Percentiles rank a stretch among this genome's conserved stretches.
phyloP scores from a whole-genome alignment of 2,888 invertebrate species.

The Anthophora plumipes region DNA sequence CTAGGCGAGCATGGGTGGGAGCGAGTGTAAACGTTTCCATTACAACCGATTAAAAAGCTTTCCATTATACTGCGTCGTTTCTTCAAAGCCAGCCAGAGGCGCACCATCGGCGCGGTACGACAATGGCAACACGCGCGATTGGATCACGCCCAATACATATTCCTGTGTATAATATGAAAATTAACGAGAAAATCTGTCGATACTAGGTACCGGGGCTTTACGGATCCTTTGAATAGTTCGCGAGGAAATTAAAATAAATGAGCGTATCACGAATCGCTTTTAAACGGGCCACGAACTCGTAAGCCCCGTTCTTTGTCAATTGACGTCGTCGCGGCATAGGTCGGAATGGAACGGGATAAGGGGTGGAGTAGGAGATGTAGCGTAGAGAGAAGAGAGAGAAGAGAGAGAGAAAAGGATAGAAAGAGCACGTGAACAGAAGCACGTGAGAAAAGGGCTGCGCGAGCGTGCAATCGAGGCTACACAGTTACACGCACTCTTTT shows the following conservation, averaged over 20 bases:
- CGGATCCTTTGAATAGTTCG: slow-evolving; percentile 5
- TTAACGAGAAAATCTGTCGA: slow-evolving; percentile 24
- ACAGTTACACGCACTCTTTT: slow-evolving; percentile 53
- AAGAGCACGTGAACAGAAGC: slow-evolving; percentile 5
- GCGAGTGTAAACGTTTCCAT: neutral
- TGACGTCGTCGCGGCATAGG: neutral
- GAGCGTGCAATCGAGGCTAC: slow-evolving; percentile 27
- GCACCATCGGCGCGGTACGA: neutral
- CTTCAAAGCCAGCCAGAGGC: neutral
- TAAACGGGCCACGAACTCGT: slow-evolving; percentile 2
- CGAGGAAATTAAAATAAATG: slow-evolving; percentile 46
- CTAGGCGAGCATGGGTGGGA: neutral
- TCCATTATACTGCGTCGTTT: slow-evolving; percentile 3
- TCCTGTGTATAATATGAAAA: slow-evolving; percentile 11
- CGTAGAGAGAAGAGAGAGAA: slow-evolving; percentile 8
- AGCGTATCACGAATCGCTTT: slow-evolving; percentile 41
- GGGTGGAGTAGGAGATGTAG: too few species aligned
- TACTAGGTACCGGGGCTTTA: neutral
- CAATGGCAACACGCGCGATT: slow-evolving; percentile 6
- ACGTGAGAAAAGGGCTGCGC: slow-evolving; percentile 26
- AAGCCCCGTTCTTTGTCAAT: slow-evolving; percentile 45
- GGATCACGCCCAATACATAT: neutral
- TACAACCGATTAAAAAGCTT: slow-evolving; percentile 14
- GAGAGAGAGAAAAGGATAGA: neutral
- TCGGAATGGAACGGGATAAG: too few species aligned